These are phyloP conservation scores for Drosophila quinaria DNA, from an alignment of 2,888 invertebrate genomes.

Conservation along the genomic window DNA sequence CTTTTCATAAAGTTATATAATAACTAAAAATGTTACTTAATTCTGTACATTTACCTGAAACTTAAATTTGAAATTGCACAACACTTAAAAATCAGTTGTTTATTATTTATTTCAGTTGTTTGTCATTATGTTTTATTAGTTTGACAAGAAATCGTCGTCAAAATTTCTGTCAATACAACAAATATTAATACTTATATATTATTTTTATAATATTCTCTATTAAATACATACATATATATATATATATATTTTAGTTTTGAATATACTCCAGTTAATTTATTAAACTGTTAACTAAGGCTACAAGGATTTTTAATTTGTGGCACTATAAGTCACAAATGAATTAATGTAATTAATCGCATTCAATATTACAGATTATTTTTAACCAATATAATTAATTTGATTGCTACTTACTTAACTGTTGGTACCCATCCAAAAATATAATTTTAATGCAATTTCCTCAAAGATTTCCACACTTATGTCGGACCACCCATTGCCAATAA, in stretches of 20 bases:
- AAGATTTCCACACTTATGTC: neutral
- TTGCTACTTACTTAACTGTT: neutral
- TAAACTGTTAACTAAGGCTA: too few species aligned
- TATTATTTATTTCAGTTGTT: constrained; percentile 64
- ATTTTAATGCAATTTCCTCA: neutral
- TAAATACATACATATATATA: too few species aligned
- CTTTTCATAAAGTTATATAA: too few species aligned
- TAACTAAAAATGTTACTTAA: too few species aligned
- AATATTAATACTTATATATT: too few species aligned
- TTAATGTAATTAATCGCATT: neutral
- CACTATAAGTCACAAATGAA: too few species aligned
- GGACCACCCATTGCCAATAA: constrained; percentile 1
- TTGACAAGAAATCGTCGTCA: constrained; percentile 69
- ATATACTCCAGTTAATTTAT: too few species aligned
- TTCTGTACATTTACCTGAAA: too few species aligned
- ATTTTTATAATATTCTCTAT: too few species aligned
- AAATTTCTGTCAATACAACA: constrained; percentile 21
- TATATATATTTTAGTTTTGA: too few species aligned
- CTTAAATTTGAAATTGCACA: constrained; percentile 49
- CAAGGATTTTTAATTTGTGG: too few species aligned
- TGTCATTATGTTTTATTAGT: constrained; percentile 43
- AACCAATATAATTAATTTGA: neutral
- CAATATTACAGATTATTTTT: neutral
- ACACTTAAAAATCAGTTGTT: constrained; percentile 81
- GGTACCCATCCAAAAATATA: neutral